These are phyloP conservation scores for Campylomormyrus tamandua DNA, from an alignment of 2,113 vertebrate species.

Conservation along the genomic window DNA sequence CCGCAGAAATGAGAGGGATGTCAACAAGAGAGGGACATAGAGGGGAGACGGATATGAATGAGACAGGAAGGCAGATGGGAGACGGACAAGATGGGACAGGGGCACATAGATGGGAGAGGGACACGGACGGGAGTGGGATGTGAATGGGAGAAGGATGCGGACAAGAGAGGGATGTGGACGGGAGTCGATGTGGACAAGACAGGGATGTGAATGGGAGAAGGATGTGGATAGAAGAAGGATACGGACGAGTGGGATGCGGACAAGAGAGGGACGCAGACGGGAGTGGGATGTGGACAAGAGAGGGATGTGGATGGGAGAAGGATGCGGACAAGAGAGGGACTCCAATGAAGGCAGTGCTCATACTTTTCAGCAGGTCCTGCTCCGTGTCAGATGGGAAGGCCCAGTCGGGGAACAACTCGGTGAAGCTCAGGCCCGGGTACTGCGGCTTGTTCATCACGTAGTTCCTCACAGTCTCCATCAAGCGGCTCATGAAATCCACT, in stretches of 20 bases:
- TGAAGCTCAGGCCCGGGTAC: slow-evolving; percentile 88
- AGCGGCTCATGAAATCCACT: slow-evolving; percentile 92
- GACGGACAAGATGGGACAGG: too few species aligned
- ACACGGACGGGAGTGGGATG: not conserved
- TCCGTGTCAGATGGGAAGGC: slow-evolving; percentile 93
- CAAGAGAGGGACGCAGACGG: too few species aligned
- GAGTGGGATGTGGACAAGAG: too few species aligned
- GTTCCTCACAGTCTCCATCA: slow-evolving; percentile 95
- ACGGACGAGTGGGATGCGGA: too few species aligned
- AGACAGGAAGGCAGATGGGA: too few species aligned
- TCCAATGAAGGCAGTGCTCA: slow-evolving; percentile 32
- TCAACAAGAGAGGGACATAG: not conserved
- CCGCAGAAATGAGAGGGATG: not conserved
- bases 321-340: not conserved
- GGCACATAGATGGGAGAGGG: not conserved
- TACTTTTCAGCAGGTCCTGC: slow-evolving; percentile 93
- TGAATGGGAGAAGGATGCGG: too few species aligned
- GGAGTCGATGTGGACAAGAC: too few species aligned
- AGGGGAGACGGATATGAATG: too few species aligned
- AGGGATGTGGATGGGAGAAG: too few species aligned
- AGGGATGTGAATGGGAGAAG: not conserved
- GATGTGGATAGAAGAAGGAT: too few species aligned
- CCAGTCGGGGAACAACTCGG: slow-evolving; percentile 94
- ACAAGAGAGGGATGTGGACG: too few species aligned
- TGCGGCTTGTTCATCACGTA: slow-evolving; percentile 98